phyloP scores from a whole-genome alignment of 2,888 invertebrate genomes.

The Helicoverpa assulta region DNA sequence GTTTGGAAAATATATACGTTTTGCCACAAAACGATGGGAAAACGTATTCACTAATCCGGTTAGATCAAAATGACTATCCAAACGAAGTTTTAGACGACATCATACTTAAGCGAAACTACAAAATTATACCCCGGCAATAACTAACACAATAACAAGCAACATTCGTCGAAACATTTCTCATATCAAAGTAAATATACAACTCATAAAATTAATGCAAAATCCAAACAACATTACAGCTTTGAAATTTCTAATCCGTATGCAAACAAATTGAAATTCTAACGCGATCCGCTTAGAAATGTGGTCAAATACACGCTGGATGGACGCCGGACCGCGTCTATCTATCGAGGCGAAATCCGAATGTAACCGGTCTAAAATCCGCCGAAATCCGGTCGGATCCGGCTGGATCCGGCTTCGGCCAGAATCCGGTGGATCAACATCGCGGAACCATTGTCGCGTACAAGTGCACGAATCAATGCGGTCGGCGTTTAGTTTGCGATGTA shows the following conservation, averaged over 20 bases:
- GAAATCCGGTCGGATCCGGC: constrained; percentile 67
- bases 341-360: constrained; percentile 74
- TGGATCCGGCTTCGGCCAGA: constrained; percentile 63
- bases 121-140: constrained; percentile 40
- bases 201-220: constrained; percentile 47
- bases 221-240: constrained; percentile 32
- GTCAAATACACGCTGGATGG: constrained; percentile 67
- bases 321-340: constrained; percentile 70
- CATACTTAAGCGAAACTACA: constrained; percentile 15
- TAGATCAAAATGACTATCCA: constrained; percentile 3
- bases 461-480: constrained; percentile 58
- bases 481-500: constrained; percentile 49
- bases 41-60: no score
- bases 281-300: constrained; percentile 64
- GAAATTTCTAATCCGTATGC: constrained; percentile 53
- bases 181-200: constrained; percentile 16
- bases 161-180: neutral
- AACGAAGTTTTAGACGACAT: constrained; percentile 10
- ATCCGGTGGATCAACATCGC: constrained; percentile 71
- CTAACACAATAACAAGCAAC: constrained; percentile 12
- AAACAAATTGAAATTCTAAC: constrained; percentile 65
- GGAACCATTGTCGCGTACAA: constrained; percentile 55
- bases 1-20: no score
- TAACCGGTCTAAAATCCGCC: constrained; percentile 71
- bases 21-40: no score